Evolutionary conservation across 2,797 vertebrate genomes (phyloP).

Genomic region (Myotis myotis): DNA sequence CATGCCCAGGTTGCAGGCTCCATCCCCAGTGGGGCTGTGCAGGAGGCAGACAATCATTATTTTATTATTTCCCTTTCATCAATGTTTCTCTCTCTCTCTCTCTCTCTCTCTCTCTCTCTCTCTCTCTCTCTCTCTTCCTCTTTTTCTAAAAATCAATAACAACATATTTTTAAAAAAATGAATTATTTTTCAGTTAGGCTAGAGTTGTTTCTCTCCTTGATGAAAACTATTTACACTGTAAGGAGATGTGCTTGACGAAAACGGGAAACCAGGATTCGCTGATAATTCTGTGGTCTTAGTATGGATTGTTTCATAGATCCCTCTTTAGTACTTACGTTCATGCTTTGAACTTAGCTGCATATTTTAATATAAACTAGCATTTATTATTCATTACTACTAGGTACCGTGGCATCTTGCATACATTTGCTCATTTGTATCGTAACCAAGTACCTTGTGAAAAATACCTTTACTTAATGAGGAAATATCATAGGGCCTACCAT

Average conservation of each 20-base stretch:
- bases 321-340: not conserved
- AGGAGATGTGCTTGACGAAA: not conserved
- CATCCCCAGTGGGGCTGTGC: no score
- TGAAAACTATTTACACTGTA: not conserved
- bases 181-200: not conserved
- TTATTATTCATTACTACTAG: not conserved
- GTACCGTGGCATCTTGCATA: not conserved
- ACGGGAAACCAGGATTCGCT: not conserved
- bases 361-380: not conserved
- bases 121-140: no score
- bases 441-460: slow-evolving; percentile 49
- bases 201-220: not conserved
- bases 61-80: no score
- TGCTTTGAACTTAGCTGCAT: not conserved
- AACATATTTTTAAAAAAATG: not conserved
- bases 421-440: not conserved
- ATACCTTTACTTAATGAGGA: slow-evolving; percentile 52
- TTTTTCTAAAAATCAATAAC: no score
- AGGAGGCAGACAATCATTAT: no score
- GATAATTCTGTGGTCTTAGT: not conserved
- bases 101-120: no score
- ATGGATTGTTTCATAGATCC: not conserved
- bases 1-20: no score
- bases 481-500: not conserved
- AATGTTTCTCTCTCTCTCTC: no score